Percentiles rank a stretch among this genome's conserved stretches.
Evolutionary conservation across 2,797 vertebrate genomes (phyloP).

Genomic region (Centropyge bicolor): DNA sequence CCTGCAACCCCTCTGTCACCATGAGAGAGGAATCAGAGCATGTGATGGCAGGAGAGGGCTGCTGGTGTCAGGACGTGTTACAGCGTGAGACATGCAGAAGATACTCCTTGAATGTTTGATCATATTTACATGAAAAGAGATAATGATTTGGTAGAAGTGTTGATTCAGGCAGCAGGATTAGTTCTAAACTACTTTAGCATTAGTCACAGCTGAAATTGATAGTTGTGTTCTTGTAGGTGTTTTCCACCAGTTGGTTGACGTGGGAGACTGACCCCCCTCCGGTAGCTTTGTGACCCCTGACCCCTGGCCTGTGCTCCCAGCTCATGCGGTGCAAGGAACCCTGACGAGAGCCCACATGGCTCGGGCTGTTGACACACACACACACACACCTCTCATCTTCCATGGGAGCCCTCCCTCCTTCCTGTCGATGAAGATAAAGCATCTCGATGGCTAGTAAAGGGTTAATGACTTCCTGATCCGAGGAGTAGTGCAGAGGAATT

Average conservation of each 20-base stretch:
- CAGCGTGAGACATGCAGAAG: background rate
- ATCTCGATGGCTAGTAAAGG: conserved; percentile 38
- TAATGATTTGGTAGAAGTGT: background rate
- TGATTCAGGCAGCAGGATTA: background rate
- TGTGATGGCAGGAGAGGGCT: conserved; percentile 7
- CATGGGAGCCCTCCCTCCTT: conserved; percentile 7
- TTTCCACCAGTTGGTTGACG: conserved; percentile 51
- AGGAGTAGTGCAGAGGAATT: conserved; percentile 66
- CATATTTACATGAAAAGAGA: background rate
- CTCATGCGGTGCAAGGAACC: conserved; percentile 47
- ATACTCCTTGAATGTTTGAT: conserved; percentile 7
- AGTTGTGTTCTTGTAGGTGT: conserved; percentile 36
- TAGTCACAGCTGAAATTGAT: conserved; percentile 38
- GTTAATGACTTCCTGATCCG: conserved; percentile 68
- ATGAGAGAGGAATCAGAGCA: conserved; percentile 47
- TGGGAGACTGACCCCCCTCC: conserved; percentile 59
- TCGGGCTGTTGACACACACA: background rate
- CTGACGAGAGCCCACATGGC: conserved; percentile 41
- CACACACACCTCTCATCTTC: conserved; percentile 31
- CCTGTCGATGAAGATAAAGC: conserved; percentile 32
- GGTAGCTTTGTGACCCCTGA: conserved; percentile 56
- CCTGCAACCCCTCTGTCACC: conserved; percentile 19
- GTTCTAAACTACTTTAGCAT: background rate
- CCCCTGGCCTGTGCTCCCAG: conserved; percentile 64
- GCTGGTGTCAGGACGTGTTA: conserved; percentile 23